A percentile compares a stretch with the other conserved stretches of the same genome.
Evolutionary conservation across 1,140 invertebrate species (phyloP).

Genomic region (Pinna nobilis): DNA sequence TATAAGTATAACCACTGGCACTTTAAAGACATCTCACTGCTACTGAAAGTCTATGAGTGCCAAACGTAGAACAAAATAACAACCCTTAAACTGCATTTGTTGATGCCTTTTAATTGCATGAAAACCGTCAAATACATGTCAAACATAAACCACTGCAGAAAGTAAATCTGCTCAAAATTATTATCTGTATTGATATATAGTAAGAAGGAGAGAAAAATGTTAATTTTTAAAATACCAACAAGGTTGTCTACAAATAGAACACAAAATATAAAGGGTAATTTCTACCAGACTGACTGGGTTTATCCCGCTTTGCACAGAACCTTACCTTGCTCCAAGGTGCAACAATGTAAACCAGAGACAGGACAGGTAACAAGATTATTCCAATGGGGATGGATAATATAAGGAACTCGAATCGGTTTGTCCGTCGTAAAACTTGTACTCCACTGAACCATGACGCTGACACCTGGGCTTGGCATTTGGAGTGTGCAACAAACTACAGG

Average conservation of each 20-base stretch:
- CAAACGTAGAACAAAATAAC: too few relatives aligned
- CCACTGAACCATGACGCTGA: conserved; percentile 98
- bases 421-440: conserved; percentile 92
- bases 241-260: not conserved
- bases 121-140: too few relatives aligned
- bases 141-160: too few relatives aligned
- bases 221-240: not conserved
- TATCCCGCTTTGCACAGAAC: too few relatives aligned
- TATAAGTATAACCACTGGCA: too few relatives aligned
- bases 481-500: conserved; percentile 94
- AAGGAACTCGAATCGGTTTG: conserved; percentile 92
- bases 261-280: not conserved
- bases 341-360: conserved; percentile 92
- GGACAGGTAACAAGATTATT: conserved; percentile 93
- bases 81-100: too few relatives aligned
- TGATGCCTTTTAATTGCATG: too few relatives aligned
- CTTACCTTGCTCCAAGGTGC: conserved; percentile 88
- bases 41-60: too few relatives aligned
- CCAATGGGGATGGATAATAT: conserved; percentile 93
- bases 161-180: too few relatives aligned
- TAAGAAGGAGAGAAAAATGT: too few relatives aligned
- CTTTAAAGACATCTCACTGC: too few relatives aligned
- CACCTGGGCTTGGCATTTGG: conserved; percentile 96
- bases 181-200: too few relatives aligned
- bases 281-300: not conserved